Base-by-base conservation (phyloP, 1,140 invertebrate genomes). In the Tribolium castaneum region DNA sequence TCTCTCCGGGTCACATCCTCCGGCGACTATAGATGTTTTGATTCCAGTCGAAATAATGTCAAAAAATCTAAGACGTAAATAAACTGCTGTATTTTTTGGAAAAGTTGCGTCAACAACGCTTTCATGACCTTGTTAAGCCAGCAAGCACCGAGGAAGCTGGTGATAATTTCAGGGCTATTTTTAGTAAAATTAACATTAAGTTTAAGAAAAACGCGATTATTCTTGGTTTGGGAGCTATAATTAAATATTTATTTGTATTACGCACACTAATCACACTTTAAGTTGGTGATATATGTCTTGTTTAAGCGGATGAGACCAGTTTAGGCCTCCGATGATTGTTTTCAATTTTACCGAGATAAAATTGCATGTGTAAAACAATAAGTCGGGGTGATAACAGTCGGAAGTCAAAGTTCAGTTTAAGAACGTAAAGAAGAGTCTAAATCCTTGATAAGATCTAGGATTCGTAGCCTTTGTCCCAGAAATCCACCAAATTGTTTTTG, bases 161-260 rank as follows among this genome's bases (percentile, higher is more conserved):
- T 4, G 59, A 66, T 62, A 62, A 62, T n/a, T 30, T 25, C 16
- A 7, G 22, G 14, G 4, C 30, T 66, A 66, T 66, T 35, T 66
- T 66, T 66, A 66, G 59, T 66, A 66, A 35, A 66, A 66, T 35
- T 66, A 30, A 66, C 30, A 13, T 66, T 6, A 35, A 35, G 16
- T 13, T 66, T 66, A 14, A 34, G 7, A 66, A 66, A 66, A 66
- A 35, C 5, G 9, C 5, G 13, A 14, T 35, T 22, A 22, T 66
- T 35, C 16, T 66, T 13, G 3, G 9, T 22, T 66, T 13, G 2
- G 1, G 30, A 35, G 59, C 30, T 66, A 66, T 66, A 45, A 45
- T 45, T 45, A 35, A 39, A 14, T 66, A n/a, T 2, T 59, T 14
- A 12, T 25, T 62, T 62, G 22, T 22, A 62, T 66, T 66, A 66